A percentile compares a stretch with the other conserved stretches of the same genome.
Conservation (phyloP, 1,140 invertebrate genomes). For the Chlorops oryzae region DNA sequence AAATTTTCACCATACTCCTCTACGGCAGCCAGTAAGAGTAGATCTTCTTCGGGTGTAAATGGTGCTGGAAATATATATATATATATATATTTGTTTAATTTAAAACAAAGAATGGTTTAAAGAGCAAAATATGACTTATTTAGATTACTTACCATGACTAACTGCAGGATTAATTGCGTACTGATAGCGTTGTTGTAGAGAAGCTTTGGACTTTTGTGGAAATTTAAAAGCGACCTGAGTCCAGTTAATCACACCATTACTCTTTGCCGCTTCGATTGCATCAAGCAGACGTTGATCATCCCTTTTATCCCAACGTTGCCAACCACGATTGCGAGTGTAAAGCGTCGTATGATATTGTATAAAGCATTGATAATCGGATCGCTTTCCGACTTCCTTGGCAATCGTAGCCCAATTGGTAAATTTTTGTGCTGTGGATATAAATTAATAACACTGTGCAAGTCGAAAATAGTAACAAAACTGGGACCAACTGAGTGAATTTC, state of each 20-base stretch:
- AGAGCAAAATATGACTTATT: slow-evolving; percentile 8
- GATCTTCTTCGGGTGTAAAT: slow-evolving; percentile 57
- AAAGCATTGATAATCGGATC: slow-evolving; percentile 62
- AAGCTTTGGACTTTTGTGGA: slow-evolving; percentile 55
- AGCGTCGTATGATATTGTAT: slow-evolving; percentile 55
- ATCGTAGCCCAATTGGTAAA: slow-evolving; percentile 61
- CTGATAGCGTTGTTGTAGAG: slow-evolving; percentile 56
- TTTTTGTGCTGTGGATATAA: too few relatives aligned
- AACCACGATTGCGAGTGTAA: slow-evolving; percentile 20
- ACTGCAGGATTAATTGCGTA: slow-evolving; percentile 45
- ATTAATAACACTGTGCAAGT: too few relatives aligned
- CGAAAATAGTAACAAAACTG: too few relatives aligned
- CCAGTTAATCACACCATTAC: slow-evolving; percentile 62
- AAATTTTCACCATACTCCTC: slow-evolving; percentile 58
- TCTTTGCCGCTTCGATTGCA: slow-evolving; percentile 52
- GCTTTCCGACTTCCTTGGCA: slow-evolving; percentile 51
- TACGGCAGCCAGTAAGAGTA: slow-evolving; percentile 54
- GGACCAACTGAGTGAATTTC: too few relatives aligned
- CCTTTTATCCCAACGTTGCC: slow-evolving; percentile 52
- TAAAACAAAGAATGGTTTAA: not conserved
- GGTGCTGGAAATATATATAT: slow-evolving; percentile 19
- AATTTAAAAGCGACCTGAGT: slow-evolving; percentile 55
- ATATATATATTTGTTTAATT: slow-evolving; percentile 2
- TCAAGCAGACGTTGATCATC: slow-evolving; percentile 56
- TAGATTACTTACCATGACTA: slow-evolving; percentile 28